Percentiles rank a stretch among this genome's conserved stretches.
Conservation (phyloP, 2,888 invertebrate species). For the Kuschelorhynchus macadamiae region DNA sequence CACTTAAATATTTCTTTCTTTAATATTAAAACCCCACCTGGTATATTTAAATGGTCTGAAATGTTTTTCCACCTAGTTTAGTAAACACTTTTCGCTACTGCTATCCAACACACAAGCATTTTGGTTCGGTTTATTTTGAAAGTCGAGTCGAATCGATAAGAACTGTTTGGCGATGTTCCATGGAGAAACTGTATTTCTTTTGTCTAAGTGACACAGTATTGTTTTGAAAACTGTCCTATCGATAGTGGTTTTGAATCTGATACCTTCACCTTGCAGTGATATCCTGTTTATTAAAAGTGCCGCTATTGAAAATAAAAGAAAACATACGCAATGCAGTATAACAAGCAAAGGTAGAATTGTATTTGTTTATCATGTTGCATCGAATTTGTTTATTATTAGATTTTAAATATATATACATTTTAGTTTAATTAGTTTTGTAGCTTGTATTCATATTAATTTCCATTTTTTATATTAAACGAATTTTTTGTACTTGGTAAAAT, state of each 20-base stretch:
- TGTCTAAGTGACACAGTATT: constrained; percentile 21
- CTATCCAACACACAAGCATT: constrained; percentile 18
- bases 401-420: too few relatives aligned
- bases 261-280: background rate
- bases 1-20: too few relatives aligned
- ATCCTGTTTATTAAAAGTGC: constrained; percentile 5
- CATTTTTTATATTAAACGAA: too few relatives aligned
- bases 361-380: too few relatives aligned
- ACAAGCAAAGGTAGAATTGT: constrained; percentile 8
- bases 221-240: constrained; percentile 23
- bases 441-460: too few relatives aligned
- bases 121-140: constrained; percentile 17
- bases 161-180: constrained; percentile 31
- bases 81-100: constrained; percentile 10
- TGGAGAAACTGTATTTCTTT: constrained; percentile 25
- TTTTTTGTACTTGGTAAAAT: too few relatives aligned
- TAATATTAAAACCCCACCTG: too few relatives aligned
- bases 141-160: constrained; percentile 26
- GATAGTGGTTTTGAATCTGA: constrained; percentile 6
- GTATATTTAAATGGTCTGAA: background rate
- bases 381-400: too few relatives aligned
- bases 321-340: constrained; percentile 2
- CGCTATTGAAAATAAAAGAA: background rate
- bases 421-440: too few relatives aligned
- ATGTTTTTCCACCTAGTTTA: constrained; percentile 14